Percentiles rank a stretch among this genome's conserved stretches.
Conservation (phyloP, 35 echinoderm and acorn worm species). For the Heliocidaris tuberculata region DNA sequence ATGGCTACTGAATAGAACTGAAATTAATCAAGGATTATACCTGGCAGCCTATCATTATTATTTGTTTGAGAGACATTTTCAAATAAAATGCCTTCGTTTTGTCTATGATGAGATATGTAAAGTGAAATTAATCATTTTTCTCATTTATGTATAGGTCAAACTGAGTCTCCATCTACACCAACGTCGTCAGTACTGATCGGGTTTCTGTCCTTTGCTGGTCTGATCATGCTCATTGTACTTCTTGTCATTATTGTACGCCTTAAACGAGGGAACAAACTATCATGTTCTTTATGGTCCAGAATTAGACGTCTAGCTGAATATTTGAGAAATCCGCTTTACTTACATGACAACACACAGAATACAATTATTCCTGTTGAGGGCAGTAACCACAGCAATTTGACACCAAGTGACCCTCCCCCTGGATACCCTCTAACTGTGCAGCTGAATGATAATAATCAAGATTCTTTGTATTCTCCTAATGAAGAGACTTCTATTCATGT, state of each 20-base stretch:
- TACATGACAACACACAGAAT: background rate
- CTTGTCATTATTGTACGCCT: background rate
- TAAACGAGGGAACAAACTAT: background rate
- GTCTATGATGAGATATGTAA: background rate
- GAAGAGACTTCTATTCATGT: background rate
- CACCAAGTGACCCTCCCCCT: background rate
- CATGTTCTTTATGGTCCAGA: background rate
- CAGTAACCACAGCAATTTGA: background rate
- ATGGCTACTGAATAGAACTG: too few relatives aligned
- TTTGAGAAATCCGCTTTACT: background rate
- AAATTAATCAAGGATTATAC: too few relatives aligned
- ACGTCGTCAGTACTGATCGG: background rate
- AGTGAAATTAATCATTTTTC: background rate
- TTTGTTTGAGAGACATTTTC: too few relatives aligned
- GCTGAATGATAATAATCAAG: background rate
- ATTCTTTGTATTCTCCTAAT: background rate
- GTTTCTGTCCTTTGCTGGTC: background rate
- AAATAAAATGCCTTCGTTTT: background rate
- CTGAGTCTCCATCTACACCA: background rate
- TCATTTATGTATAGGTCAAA: background rate
- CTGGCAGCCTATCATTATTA: too few relatives aligned
- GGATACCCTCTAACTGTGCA: background rate
- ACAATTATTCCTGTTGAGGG: background rate
- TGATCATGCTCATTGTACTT: background rate
- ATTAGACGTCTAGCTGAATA: background rate